Evolutionary conservation across 2,797 vertebrate genomes (phyloP).

Genomic region (Sorex maritimensis): DNA sequence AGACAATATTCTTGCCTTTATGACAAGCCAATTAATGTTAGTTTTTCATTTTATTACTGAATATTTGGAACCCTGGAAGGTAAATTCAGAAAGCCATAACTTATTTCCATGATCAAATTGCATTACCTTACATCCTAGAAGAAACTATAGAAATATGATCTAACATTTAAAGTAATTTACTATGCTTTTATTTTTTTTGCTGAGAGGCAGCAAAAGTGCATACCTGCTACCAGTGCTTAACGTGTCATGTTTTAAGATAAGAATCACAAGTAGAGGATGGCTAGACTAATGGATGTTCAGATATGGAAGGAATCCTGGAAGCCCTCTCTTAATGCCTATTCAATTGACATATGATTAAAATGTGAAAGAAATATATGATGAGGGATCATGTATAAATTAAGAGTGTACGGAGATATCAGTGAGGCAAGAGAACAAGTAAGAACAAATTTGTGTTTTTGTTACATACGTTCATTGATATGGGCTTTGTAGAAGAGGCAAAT

Average conservation of each 20-base stretch:
- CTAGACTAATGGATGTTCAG: neutral
- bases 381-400: neutral
- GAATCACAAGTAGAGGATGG: neutral
- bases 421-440: slow-evolving; percentile 1
- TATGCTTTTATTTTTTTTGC: slow-evolving; percentile 30
- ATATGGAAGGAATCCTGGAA: neutral
- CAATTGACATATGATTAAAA: slow-evolving; percentile 33
- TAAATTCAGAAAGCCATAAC: neutral
- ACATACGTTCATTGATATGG: neutral
- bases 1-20: neutral
- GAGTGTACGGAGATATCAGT: neutral
- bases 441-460: slow-evolving; percentile 18
- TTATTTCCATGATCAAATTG: neutral
- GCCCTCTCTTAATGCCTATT: neutral
- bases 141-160: slow-evolving; percentile 9
- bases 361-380: slow-evolving; percentile 1
- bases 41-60: neutral
- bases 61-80: neutral
- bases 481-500: neutral
- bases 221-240: neutral
- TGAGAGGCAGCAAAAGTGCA: neutral
- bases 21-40: neutral
- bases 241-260: slow-evolving; percentile 49
- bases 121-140: neutral
- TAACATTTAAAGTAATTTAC: slow-evolving; percentile 14